Evolutionary conservation across 1,140 invertebrate species (phyloP).

Genomic region (Zelostemma sp.): DNA sequence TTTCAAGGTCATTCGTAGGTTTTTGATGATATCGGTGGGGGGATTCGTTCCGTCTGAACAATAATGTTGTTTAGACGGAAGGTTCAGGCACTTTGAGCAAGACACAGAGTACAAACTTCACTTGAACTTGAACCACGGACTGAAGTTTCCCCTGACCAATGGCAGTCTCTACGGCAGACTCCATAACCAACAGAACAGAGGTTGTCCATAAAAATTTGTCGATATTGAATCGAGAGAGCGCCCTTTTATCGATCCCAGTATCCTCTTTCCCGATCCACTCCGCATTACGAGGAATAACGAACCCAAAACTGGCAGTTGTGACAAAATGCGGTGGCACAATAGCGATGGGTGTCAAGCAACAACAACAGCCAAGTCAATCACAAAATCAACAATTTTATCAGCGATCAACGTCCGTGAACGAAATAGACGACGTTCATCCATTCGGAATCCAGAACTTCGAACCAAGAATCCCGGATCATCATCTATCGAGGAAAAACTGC

Average conservation of each 20-base stretch:
- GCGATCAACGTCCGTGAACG: conserved; percentile 48
- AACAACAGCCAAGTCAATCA: too few species aligned
- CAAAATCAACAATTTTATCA: conserved; percentile 41
- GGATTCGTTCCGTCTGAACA: too few species aligned
- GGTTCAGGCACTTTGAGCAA: conserved; percentile 71
- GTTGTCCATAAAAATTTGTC: conserved; percentile 43
- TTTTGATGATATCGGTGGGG: too few species aligned
- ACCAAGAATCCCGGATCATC: conserved; percentile 33
- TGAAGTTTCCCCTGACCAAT: conserved; percentile 75
- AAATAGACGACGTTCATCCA: conserved; percentile 36
- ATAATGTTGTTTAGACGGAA: too few species aligned
- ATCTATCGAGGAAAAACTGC: not conserved
- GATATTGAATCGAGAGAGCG: too few species aligned
- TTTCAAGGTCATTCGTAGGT: too few species aligned
- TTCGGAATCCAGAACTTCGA: conserved; percentile 60
- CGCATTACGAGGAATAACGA: too few species aligned
- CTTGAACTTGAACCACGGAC: conserved; percentile 65
- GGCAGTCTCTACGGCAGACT: conserved; percentile 71
- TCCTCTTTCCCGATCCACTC: too few species aligned
- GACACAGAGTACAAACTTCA: conserved; percentile 63
- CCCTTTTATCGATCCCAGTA: too few species aligned
- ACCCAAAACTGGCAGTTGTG: too few species aligned
- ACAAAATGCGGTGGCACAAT: conserved; percentile 56
- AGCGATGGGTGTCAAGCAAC: conserved; percentile 56
- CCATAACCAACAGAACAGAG: conserved; percentile 63